phyloP scores from a whole-genome alignment of 2,888 invertebrate genomes.

The Calameuta idolon region DNA sequence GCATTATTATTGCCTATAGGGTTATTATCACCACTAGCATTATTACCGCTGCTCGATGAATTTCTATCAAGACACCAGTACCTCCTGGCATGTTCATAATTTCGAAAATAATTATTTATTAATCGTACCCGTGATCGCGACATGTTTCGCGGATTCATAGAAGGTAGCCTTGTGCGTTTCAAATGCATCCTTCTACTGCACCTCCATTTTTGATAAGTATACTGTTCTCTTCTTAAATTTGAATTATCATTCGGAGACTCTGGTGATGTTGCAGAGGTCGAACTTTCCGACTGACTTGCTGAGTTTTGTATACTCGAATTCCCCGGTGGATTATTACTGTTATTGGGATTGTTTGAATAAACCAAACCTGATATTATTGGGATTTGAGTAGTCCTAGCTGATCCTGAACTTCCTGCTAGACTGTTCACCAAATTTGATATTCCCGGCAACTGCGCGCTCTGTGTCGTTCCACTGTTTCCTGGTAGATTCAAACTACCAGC shows the following conservation, averaged over 20 bases:
- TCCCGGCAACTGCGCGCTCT: conserved; percentile 20
- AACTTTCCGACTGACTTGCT: conserved; percentile 27
- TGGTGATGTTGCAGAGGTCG: conserved; percentile 25
- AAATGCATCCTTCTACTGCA: conserved; percentile 38
- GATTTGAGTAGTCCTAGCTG: conserved; percentile 5
- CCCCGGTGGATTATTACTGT: background rate
- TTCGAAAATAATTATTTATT: conserved; percentile 30
- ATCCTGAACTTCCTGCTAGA: conserved; percentile 10
- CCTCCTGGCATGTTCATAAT: conserved; percentile 24
- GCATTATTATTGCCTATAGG: background rate
- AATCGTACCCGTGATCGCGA: conserved; percentile 32
- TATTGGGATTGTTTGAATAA: conserved; percentile 12
- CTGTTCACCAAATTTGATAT: conserved; percentile 26
- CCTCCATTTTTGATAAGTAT: conserved; percentile 37
- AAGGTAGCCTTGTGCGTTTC: conserved; percentile 33
- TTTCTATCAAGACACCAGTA: background rate
- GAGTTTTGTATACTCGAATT: conserved; percentile 3
- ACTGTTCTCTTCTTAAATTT: conserved; percentile 29
- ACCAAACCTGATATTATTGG: conserved; percentile 18
- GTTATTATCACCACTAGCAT: background rate
- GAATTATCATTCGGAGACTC: conserved; percentile 23
- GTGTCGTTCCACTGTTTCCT: conserved; percentile 22
- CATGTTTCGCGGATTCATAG: conserved; percentile 29
- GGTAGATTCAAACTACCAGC: conserved; percentile 27
- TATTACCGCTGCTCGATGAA: background rate